Conservation (phyloP, 1,140 invertebrate genomes). For the Heliconius congener region DNA sequence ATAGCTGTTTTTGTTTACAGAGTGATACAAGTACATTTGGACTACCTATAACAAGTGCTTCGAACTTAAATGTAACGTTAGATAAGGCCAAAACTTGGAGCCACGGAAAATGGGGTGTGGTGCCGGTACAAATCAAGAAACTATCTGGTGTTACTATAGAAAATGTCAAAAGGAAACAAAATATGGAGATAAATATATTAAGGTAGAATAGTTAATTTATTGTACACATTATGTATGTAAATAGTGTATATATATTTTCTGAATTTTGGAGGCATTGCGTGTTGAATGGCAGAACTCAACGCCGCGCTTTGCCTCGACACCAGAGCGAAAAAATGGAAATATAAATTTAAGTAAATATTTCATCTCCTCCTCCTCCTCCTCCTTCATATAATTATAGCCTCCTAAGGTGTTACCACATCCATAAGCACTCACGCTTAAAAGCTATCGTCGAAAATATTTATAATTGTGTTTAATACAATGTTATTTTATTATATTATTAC, state of each 20-base stretch:
- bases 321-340: too few species aligned
- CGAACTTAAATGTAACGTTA: constrained; percentile 57
- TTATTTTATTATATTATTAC: constrained; percentile 33
- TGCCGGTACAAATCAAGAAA: constrained; percentile 70
- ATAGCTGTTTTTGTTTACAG: constrained; percentile 39
- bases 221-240: not conserved
- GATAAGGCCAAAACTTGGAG: constrained; percentile 58
- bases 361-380: too few species aligned
- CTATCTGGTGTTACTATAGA: constrained; percentile 61
- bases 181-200: constrained; percentile 71
- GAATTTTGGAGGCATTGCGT: too few species aligned
- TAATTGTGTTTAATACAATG: not conserved
- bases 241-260: too few species aligned
- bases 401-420: too few species aligned
- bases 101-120: constrained; percentile 65
- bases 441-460: too few species aligned
- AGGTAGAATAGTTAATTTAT: constrained; percentile 44
- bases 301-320: too few species aligned
- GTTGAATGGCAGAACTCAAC: too few species aligned
- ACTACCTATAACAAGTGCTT: constrained; percentile 63
- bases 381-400: too few species aligned
- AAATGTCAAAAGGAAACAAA: constrained; percentile 66
- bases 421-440: too few species aligned
- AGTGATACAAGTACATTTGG: constrained; percentile 69
- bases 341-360: too few species aligned